phyloP scores from a whole-genome alignment of 1,140 invertebrate genomes.

The Wasmannia auropunctata region DNA sequence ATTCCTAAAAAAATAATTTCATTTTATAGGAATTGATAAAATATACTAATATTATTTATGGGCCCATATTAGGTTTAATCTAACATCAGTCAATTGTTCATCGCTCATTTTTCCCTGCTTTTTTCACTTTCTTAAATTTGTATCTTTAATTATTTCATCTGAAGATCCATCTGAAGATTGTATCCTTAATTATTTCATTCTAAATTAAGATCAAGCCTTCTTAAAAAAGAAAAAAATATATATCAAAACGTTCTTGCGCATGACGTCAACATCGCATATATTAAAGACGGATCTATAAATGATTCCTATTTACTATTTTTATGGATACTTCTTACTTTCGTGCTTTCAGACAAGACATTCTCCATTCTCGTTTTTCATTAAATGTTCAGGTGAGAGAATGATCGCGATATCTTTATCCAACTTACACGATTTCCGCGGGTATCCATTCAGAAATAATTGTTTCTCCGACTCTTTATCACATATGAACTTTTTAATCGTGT shows the following conservation, averaged over 20 bases:
- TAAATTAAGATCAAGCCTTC: conserved; percentile 44
- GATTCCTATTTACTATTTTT: neutral
- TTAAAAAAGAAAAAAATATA: conserved; percentile 12
- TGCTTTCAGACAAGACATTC: conserved; percentile 65
- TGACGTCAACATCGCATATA: neutral
- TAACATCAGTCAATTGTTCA: conserved; percentile 26
- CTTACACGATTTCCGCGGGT: neutral
- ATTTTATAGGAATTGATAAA: conserved; percentile 2
- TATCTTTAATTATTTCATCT: neutral
- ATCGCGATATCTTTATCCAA: conserved; percentile 12
- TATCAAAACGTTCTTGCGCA: conserved; percentile 5
- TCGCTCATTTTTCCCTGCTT: neutral
- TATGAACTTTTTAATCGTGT: conserved; percentile 75
- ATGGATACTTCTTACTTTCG: neutral
- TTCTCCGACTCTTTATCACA: conserved; percentile 60
- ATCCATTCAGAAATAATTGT: neutral
- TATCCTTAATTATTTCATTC: neutral
- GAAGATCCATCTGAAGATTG: conserved; percentile 33
- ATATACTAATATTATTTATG: neutral
- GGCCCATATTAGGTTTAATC: neutral
- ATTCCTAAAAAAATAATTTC: conserved; percentile 1
- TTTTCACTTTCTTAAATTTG: neutral
- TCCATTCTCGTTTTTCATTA: conserved; percentile 37
- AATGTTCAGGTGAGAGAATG: conserved; percentile 30
- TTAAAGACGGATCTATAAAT: neutral